Conservation (phyloP, 2,888 invertebrate genomes). For the Eustalomyia histrio region DNA sequence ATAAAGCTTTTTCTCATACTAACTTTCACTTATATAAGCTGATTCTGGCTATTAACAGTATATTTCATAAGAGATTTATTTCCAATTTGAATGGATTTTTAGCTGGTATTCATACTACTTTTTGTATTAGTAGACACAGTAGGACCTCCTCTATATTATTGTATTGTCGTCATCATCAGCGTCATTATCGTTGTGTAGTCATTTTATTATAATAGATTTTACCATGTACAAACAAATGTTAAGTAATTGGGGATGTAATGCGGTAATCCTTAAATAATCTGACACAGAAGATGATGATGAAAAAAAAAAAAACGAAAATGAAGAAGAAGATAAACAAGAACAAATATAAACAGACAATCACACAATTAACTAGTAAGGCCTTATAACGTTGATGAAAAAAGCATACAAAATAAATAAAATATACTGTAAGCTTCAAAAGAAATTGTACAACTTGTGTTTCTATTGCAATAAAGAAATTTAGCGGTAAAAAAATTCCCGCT, state of each 20-base stretch:
- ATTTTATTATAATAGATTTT: constrained; percentile 64
- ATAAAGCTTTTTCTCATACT: too few species aligned
- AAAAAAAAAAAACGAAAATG: not conserved
- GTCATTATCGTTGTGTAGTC: constrained; percentile 45
- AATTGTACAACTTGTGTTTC: too few species aligned
- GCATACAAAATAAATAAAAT: constrained; percentile 5
- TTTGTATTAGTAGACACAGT: constrained; percentile 1
- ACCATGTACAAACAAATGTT: constrained; percentile 71
- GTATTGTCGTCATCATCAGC: constrained; percentile 31
- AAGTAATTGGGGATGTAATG: constrained; percentile 63
- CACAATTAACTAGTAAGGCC: constrained; percentile 10
- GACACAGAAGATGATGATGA: constrained; percentile 41
- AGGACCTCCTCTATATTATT: not conserved
- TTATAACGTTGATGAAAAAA: constrained; percentile 10
- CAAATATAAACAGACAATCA: constrained; percentile 15
- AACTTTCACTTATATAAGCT: constrained; percentile 10
- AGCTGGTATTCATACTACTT: constrained; percentile 22
- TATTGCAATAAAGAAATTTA: too few species aligned
- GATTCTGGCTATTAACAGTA: constrained; percentile 42
- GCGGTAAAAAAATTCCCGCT: constrained; percentile 3
- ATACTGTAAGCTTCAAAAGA: too few species aligned
- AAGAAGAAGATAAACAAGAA: constrained; percentile 12
- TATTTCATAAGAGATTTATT: constrained; percentile 58
- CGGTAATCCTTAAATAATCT: constrained; percentile 64
- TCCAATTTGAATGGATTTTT: constrained; percentile 56